Percentiles rank a stretch among this genome's conserved stretches.
Evolutionary conservation across 1,140 invertebrate genomes (phyloP).

Genomic region (Scaptomyza montana): DNA sequence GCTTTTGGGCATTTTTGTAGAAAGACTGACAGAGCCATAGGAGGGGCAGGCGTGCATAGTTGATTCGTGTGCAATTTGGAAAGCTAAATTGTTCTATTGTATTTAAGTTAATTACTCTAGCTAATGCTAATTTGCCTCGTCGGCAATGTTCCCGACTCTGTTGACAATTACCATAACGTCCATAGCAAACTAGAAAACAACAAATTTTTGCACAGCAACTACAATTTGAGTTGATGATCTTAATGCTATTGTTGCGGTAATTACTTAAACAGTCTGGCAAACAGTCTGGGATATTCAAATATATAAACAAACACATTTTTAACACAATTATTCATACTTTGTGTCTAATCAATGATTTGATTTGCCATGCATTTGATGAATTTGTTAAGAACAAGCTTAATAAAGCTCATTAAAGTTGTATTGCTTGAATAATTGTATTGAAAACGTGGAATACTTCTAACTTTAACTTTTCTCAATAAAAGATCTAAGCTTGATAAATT

Average conservation of each 20-base stretch:
- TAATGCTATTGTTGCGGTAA: not conserved
- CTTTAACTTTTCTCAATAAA: no score
- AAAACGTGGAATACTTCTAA: no score
- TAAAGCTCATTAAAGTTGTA: no score
- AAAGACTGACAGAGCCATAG: not conserved
- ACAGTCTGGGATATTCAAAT: not conserved
- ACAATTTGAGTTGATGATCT: conserved; percentile 18
- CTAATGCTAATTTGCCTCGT: conserved; percentile 78
- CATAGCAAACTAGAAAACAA: not conserved
- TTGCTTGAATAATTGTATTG: no score
- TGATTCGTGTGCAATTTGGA: conserved; percentile 67
- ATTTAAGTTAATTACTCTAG: conserved; percentile 82
- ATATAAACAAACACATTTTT: not conserved
- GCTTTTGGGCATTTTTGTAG: not conserved
- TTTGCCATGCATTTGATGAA: not conserved
- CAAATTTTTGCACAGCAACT: not conserved
- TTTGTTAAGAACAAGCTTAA: not conserved
- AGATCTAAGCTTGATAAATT: no score
- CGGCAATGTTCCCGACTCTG: conserved; percentile 26
- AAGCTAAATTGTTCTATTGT: conserved; percentile 82
- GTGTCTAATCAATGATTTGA: not conserved
- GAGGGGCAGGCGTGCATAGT: conserved; percentile 6
- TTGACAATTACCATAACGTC: conserved; percentile 64
- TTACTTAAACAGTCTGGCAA: conserved; percentile 9
- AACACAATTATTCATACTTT: not conserved